phyloP scores from a whole-genome alignment of 2,113 vertebrate genomes.

The Corythornis madagascariensis region DNA sequence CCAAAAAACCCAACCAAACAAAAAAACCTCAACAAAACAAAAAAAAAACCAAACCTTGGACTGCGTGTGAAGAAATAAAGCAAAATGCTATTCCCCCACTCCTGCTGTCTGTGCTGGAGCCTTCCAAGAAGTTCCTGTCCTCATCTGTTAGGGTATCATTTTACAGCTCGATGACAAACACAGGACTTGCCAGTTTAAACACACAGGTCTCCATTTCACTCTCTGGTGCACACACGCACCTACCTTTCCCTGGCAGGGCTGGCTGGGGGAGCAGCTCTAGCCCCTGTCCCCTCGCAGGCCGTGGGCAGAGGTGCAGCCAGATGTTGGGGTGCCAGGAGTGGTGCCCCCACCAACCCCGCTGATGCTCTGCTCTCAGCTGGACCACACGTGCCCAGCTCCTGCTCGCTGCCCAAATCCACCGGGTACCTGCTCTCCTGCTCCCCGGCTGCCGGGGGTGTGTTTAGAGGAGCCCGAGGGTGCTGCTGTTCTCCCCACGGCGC shows the following conservation, averaged over 20 bases:
- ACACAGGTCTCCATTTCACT: conserved; percentile 29
- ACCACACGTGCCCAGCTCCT: neutral
- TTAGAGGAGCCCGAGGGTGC: fast-evolving
- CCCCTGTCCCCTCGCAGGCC: fast-evolving
- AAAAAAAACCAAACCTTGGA: conserved; percentile 21
- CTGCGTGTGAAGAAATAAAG: conserved; percentile 58
- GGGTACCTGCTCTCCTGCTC: neutral
- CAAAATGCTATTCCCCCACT: conserved; percentile 65
- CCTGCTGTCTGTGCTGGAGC: conserved; percentile 55
- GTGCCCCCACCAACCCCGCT: fast-evolving
- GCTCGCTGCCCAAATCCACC: fast-evolving
- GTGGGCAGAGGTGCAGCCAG: neutral
- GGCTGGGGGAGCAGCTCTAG: neutral
- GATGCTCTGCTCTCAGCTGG: neutral
- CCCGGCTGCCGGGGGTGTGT: fast-evolving
- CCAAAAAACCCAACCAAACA: neutral
- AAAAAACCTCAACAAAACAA: neutral
- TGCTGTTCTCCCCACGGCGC: fast-evolving
- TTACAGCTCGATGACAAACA: conserved; percentile 62
- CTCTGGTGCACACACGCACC: neutral
- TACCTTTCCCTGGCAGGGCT: neutral
- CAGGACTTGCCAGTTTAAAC: conserved; percentile 63
- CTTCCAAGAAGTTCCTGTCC: conserved; percentile 68
- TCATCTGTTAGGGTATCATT: conserved; percentile 63
- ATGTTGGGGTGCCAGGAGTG: fast-evolving